These are phyloP conservation scores for Axea sp. DNA, from an alignment of 2,888 invertebrate species.

Conservation along the genomic window DNA sequence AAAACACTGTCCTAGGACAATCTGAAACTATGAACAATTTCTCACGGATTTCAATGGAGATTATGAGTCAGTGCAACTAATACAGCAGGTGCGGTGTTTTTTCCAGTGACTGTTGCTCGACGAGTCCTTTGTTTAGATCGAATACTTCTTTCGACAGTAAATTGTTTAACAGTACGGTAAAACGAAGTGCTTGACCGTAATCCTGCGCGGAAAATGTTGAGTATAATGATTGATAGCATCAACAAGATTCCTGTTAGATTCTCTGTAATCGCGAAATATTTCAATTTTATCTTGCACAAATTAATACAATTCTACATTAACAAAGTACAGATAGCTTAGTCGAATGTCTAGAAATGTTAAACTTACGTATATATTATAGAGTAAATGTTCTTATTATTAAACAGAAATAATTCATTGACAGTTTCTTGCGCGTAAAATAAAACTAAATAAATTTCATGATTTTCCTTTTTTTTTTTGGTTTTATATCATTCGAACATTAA, in stretches of 20 bases:
- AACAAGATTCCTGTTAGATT: neutral
- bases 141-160: conserved; percentile 1
- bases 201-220: neutral
- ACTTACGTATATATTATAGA: no score
- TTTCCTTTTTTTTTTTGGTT: no score
- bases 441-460: no score
- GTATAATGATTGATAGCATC: conserved; percentile 1
- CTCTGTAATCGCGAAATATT: neutral
- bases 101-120: neutral
- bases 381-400: no score
- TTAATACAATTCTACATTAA: no score
- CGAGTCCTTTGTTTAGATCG: conserved; percentile 6
- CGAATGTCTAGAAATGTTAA: no score
- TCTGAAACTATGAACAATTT: neutral
- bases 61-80: neutral
- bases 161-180: neutral
- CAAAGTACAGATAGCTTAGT: no score
- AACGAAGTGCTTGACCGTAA: neutral
- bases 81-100: neutral
- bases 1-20: neutral
- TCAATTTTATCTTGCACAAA: no score
- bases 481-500: no score
- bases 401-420: no score
- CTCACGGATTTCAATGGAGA: neutral
- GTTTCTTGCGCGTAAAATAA: no score